Conservation (phyloP, 1,140 invertebrate species). For the Pseudomyrmex concolor region DNA sequence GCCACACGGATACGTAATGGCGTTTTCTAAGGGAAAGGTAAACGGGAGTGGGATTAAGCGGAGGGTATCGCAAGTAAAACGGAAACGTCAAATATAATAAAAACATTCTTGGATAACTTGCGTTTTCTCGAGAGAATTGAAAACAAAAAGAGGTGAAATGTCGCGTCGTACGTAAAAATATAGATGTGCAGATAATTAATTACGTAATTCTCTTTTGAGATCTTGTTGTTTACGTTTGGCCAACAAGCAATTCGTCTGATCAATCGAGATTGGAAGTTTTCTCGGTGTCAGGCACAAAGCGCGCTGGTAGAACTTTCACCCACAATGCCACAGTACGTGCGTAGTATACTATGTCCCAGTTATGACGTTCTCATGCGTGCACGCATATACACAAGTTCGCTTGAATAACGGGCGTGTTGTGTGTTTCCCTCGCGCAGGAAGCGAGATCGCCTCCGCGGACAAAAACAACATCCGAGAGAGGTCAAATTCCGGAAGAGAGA, state of each 20-base stretch:
- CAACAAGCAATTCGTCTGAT: neutral
- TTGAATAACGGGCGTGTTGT: neutral
- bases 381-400: neutral
- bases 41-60: neutral
- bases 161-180: neutral
- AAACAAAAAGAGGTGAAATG: neutral
- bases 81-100: constrained; percentile 15
- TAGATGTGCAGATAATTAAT: neutral
- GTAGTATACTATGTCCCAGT: constrained; percentile 37
- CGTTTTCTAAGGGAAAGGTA: constrained; percentile 60
- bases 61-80: constrained; percentile 11
- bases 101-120: neutral
- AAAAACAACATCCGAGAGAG: neutral
- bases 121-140: neutral
- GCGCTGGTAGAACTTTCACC: constrained; percentile 74
- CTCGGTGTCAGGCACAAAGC: constrained; percentile 57
- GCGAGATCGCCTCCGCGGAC: neutral
- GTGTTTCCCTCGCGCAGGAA: constrained; percentile 9
- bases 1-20: constrained; percentile 15
- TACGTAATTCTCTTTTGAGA: neutral
- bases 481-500: neutral
- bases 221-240: neutral
- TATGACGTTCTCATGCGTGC: constrained; percentile 32
- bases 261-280: constrained; percentile 50
- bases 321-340: neutral